Evolutionary conservation across 2,888 invertebrate genomes (phyloP), one percentile per base, ranked within the genome.

Genomic region (Monochamus alternatus): DNA sequence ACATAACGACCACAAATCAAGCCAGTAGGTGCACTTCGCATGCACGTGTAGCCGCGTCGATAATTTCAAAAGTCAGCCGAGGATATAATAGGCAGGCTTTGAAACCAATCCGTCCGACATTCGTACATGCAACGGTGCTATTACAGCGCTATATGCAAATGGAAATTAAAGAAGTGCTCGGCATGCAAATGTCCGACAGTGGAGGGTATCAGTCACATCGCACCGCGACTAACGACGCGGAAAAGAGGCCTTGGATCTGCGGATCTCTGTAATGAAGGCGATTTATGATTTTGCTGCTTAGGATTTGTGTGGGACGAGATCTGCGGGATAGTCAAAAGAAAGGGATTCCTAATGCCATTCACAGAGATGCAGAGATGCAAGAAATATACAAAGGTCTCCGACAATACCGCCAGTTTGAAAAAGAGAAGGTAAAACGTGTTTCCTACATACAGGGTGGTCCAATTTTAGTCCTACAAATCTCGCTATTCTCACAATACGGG

Each of bases 101-200:
- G 76, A 76, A 76, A 68, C 63, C 64, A 51, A 52, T 4, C 3
- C 59, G 12, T 59, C 12, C 62, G 62, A 43, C 14, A 63, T 63
- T 4, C 22, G 22, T 12, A 12, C 43, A 63, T 52, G 70, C 51
- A 7, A 62, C 70, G 62, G 38, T 38, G 32, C 51, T 51, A 58
- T 60, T 67, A 60, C 67, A 64, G 51, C 70, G 70, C 74, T 74
- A 69, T 73, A 76, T 76, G 69, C 70, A 76, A 76, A 76, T 55
- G 73, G 67, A n/a, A 74, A 71, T 74, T 73, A 67, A 74, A 76
- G 67, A 76, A 73, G 67, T 73, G 74, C 74, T 63, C 44, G 60
- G 76, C 76, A 76, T 76, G 74, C 74, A 76, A 76, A 76, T 76
- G 73, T 70, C 52, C 44, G 22, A 71, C 44, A 65, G 59, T 31